Evolutionary conservation across 2,113 vertebrate species (phyloP), one percentile per base, ranked within the genome.

Genomic region (Xenopus borealis): DNA sequence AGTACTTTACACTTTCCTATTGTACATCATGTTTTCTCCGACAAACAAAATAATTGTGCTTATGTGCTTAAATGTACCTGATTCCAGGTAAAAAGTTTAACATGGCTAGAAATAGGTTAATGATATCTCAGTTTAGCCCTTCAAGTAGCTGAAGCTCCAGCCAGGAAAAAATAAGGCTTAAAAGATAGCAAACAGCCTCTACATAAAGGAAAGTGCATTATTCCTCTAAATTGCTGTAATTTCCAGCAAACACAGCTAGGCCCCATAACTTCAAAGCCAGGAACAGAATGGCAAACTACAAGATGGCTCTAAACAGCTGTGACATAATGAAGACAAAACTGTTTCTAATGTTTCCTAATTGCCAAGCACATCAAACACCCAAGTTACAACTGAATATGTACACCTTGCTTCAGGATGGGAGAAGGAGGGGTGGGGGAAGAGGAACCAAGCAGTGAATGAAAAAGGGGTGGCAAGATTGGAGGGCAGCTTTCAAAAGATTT

Each of bases 301-400:
- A 77, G 74, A 77, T 77, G 74, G 74, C 59, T 70, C 74, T 77
- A 77, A 77, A 77, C 74, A 77, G 74, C 74, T 77, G 74, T 47
- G 67, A 77, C 66, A 77, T 77, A 77, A 77, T 77, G 74, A 77
- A 77, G 74, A 30, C 67, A 61, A 77, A 77, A 77, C 74, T 18
- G 66, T 61, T 77, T 59, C 74, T 77, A 77, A 77, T 67, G 62
- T 67, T 70, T 77, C 67, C 66, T 77, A 77, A 77, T 77, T 77
- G 74, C 67, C 47, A 27, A 17, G 66, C 74, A 77, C 66, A 77
- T 77, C 74, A 77, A 77, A 77, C 74, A 70, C n/a, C 7, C 45
- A 57, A 69, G 66, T 50, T 55, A 76, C 45, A 27, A 44, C 59
- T 76, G 67, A 70, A 69, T n/a, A 77, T 77, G 50, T 59, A 77